Percentiles rank a stretch among this genome's conserved stretches.
These are phyloP conservation scores for Amia ocellicauda DNA, from an alignment of 2,113 vertebrate genomes.

Conservation along the genomic window DNA sequence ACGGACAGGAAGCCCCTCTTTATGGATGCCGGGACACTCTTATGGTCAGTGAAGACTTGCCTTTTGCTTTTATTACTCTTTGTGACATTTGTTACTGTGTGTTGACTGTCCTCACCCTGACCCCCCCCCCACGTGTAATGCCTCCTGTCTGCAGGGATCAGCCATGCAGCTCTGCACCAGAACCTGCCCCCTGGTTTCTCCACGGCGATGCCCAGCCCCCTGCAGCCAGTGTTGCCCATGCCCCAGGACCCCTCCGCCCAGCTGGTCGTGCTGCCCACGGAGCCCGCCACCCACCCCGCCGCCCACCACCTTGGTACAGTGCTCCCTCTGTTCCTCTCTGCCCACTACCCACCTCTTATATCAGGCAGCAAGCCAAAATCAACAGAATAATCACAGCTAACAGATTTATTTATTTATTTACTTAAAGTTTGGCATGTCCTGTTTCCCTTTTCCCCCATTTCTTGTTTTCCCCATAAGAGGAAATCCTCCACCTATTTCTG, in stretches of 20 bases:
- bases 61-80: too few species aligned
- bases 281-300: conserved; percentile 75
- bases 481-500: too few species aligned
- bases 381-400: too few species aligned
- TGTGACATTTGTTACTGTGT: background rate
- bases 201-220: conserved; percentile 81
- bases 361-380: too few species aligned
- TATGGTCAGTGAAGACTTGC: conserved; percentile 81
- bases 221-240: conserved; percentile 89
- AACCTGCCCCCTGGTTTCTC: conserved; percentile 91
- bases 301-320: conserved; percentile 81
- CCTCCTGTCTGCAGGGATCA: conserved; percentile 68
- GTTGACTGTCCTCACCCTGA: too few species aligned
- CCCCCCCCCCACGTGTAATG: too few species aligned
- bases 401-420: too few species aligned
- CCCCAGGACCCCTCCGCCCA: conserved; percentile 85
- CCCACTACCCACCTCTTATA: too few species aligned
- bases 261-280: conserved; percentile 87
- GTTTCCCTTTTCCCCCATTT: conserved; percentile 5
- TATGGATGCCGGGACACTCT: conserved; percentile 95
- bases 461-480: background rate
- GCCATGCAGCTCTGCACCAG: conserved; percentile 89
- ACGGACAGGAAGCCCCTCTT: conserved; percentile 88
- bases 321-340: background rate
- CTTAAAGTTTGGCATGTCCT: background rate